Percentiles rank a stretch among this genome's conserved stretches.
Conservation (phyloP, 2,888 invertebrate species). For the Idaea biselata region DNA sequence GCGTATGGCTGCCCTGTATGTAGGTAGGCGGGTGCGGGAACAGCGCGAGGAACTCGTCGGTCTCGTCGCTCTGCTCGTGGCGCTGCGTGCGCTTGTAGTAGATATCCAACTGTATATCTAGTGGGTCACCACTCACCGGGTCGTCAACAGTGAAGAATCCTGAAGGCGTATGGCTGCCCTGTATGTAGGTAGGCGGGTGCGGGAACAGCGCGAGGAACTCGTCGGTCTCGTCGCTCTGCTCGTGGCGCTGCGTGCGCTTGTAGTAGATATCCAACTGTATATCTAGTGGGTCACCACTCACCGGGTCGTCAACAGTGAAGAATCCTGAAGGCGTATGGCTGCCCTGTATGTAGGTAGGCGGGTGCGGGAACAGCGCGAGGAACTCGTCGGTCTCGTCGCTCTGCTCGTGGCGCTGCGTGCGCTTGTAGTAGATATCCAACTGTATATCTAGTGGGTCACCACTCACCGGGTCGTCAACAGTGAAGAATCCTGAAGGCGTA, state of each 20-base stretch:
- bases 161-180: constrained; percentile 97
- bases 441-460: background rate
- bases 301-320: constrained; percentile 96
- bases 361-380: constrained; percentile 92
- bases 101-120: too few relatives aligned
- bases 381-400: constrained; percentile 98
- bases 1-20: too few relatives aligned
- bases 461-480: constrained; percentile 92
- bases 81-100: too few relatives aligned
- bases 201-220: constrained; percentile 97
- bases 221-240: constrained; percentile 97
- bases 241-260: constrained; percentile 95
- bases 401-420: constrained; percentile 98
- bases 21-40: too few relatives aligned
- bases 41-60: too few relatives aligned
- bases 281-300: too few relatives aligned
- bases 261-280: too few relatives aligned
- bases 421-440: constrained; percentile 58
- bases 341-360: constrained; percentile 97
- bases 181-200: constrained; percentile 94
- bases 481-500: constrained; percentile 98
- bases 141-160: constrained; percentile 99
- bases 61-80: too few relatives aligned
- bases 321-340: constrained; percentile 98
- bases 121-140: constrained; percentile 75